phyloP scores from a whole-genome alignment of 1,140 invertebrate species.

The Laupala kohalensis region DNA sequence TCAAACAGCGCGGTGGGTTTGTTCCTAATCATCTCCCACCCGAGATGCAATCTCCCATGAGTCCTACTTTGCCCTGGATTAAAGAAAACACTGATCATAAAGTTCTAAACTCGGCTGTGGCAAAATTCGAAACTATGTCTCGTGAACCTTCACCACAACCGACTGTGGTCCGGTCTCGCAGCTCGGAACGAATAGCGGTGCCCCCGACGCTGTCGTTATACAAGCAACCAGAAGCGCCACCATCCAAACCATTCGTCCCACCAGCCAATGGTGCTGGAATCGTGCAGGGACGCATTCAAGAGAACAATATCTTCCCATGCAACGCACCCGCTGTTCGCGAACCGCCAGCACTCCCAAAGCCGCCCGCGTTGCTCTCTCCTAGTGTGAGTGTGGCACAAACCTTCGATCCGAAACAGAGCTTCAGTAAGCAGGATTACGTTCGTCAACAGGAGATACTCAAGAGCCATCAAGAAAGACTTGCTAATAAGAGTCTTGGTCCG shows the following conservation, averaged over 20 bases:
- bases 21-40: not conserved
- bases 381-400: not conserved
- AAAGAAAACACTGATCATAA: conserved; percentile 4
- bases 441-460: not conserved
- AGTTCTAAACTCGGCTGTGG: conserved; percentile 9
- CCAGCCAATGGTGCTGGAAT: not conserved
- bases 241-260: conserved; percentile 4
- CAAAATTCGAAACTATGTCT: conserved; percentile 14
- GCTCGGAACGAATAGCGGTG: conserved; percentile 2
- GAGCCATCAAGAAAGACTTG: not conserved
- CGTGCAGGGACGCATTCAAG: conserved; percentile 1
- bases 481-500: not conserved
- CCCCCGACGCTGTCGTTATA: not conserved
- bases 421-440: not conserved
- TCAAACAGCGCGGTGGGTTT: not conserved
- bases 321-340: not conserved
- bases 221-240: not conserved
- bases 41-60: conserved; percentile 10
- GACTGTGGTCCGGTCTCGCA: conserved; percentile 2
- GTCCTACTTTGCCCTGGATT: conserved; percentile 15
- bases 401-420: not conserved
- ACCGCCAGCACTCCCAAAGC: conserved; percentile 11
- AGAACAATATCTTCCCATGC: conserved; percentile 1
- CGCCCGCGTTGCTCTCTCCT: conserved; percentile 4
- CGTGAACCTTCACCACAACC: conserved; percentile 12